phyloP scores from a whole-genome alignment of 2,113 vertebrate species.

The Passer montanus region DNA sequence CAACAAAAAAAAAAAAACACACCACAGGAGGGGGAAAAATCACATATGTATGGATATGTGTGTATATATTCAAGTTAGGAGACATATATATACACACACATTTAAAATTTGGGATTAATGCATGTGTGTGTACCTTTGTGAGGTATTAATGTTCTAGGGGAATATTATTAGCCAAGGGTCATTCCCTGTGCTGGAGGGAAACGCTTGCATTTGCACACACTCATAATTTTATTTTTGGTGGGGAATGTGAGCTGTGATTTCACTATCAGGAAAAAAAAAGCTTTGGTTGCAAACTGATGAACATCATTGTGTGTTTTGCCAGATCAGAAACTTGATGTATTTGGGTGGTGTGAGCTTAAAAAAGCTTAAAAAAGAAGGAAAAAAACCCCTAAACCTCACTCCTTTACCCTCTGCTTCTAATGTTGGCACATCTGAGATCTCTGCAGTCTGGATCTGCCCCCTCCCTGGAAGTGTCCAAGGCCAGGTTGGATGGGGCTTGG shows the following conservation, averaged over 20 bases:
- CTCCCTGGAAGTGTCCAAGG: not conserved
- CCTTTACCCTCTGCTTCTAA: fast-evolving
- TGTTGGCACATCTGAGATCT: not conserved
- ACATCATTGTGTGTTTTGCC: not conserved
- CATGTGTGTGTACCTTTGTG: not conserved
- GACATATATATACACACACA: not conserved
- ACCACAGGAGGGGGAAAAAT: not conserved
- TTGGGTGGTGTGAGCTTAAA: not conserved
- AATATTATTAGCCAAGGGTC: not conserved
- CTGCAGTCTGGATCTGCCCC: not conserved
- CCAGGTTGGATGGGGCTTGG: fast-evolving
- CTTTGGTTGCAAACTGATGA: not conserved
- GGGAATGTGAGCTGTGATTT: not conserved
- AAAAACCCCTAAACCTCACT: fast-evolving
- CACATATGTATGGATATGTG: fast-evolving
- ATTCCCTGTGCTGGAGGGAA: not conserved
- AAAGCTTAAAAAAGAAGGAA: fast-evolving
- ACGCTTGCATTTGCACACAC: not conserved
- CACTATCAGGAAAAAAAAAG: not conserved
- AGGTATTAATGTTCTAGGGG: not conserved
- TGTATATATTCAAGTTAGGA: not conserved
- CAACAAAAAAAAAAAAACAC: not conserved
- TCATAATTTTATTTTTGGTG: not conserved
- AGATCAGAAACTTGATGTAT: not conserved
- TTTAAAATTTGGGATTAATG: too few relatives aligned